Percentiles rank a stretch among this genome's conserved stretches.
These are phyloP conservation scores for Poicephalus meyeri DNA, from an alignment of 2,113 vertebrate genomes.

Conservation along the genomic window DNA sequence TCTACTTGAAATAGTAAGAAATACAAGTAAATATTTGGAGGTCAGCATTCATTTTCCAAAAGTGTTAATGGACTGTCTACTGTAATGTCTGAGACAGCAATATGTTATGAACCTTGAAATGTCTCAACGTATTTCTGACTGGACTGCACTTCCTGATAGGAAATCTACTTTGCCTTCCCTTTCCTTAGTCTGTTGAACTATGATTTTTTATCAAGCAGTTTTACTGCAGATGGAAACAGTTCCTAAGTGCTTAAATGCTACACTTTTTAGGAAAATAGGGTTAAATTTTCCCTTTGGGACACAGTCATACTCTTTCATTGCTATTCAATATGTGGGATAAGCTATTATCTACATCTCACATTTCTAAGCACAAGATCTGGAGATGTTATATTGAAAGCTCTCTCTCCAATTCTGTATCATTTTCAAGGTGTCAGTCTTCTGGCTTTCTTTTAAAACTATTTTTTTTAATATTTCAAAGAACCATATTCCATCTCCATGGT, in stretches of 20 bases:
- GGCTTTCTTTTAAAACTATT: neutral
- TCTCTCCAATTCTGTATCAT: neutral
- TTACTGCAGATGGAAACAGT: neutral
- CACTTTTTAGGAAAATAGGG: neutral
- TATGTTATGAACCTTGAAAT: constrained; percentile 69
- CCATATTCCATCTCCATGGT: neutral
- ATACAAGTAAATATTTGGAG: constrained; percentile 34
- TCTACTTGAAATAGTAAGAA: constrained; percentile 44
- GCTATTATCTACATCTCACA: neutral
- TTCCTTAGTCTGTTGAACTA: neutral
- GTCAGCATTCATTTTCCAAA: constrained; percentile 66
- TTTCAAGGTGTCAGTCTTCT: neutral
- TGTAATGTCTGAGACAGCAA: constrained; percentile 62
- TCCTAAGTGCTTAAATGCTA: neutral
- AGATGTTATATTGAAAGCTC: neutral
- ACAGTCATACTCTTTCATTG: neutral
- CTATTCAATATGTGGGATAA: neutral
- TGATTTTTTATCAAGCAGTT: constrained; percentile 24
- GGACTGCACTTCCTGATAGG: constrained; percentile 28
- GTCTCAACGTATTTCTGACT: constrained; percentile 41
- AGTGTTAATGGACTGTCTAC: constrained; percentile 47
- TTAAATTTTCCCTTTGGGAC: neutral
- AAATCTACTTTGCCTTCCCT: constrained; percentile 52
- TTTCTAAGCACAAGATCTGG: neutral
- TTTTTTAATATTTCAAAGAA: neutral